Evolutionary conservation across 2,888 invertebrate species (phyloP), one percentile per base, ranked within the genome.

Genomic region (Ypsolopha scabrella): DNA sequence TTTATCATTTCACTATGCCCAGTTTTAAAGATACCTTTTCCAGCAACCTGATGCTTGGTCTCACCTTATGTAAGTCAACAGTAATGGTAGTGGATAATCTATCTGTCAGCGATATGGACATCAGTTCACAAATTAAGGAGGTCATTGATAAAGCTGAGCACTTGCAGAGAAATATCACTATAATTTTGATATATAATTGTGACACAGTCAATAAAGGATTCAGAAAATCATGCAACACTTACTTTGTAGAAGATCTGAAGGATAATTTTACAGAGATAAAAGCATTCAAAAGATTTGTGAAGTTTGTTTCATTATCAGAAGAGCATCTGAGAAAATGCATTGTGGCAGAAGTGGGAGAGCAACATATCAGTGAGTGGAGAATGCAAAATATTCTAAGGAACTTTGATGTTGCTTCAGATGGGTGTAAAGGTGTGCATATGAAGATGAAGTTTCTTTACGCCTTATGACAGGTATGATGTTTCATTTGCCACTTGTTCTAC

Each of bases 351-450:
- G 51, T 78, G 36, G 62, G 64, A 9, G 48, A 57, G 13, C 61
- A 53, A 55, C 57, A 39, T 53, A 39, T 75, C 3, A 58, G 52
- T 49, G 55, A 67, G 34, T 41, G 51, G n/a, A 60, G 70, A 37
- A 60, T 75, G 52, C 55, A 63, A 9, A 65, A 64, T 47, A 56
- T 86, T 36, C 53, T 74, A 41, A 76, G 71, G 58, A 70, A 77
- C 56, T 85, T 87, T 57, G 69, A 83, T 71, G 81, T 81, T 1
- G 58, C 68, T 2, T 51, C 65, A 44, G 80, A 86, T 68, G 86
- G 87, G 34, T 87, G 87, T 61, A 87, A 87, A 75, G 75, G 82
- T 57, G 85, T 87, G 36, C 65, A 81, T 55, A 71, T 68, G 51
- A 87, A 81, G 68, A 73, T 85, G 52, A 80, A 78, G 55, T 68